phyloP scores from a whole-genome alignment of 1,140 invertebrate genomes.

The Papilio glaucus region DNA sequence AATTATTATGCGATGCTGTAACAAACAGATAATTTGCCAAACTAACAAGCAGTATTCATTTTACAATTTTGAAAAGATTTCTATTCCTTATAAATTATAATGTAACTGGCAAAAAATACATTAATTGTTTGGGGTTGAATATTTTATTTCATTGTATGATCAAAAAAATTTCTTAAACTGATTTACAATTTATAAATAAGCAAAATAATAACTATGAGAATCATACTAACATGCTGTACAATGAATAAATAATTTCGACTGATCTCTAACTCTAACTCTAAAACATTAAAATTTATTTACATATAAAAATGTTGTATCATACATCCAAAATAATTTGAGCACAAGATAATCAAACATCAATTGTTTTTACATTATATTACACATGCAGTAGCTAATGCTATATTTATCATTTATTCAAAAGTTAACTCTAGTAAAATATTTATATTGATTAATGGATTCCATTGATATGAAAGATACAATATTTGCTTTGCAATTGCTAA shows the following conservation, averaged over 20 bases:
- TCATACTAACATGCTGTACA: not conserved
- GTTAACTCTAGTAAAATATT: not conserved
- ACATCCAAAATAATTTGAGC: too few species aligned
- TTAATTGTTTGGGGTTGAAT: constrained; percentile 28
- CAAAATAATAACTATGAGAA: constrained; percentile 20
- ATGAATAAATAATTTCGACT: not conserved
- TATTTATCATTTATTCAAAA: not conserved
- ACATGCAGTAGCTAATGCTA: not conserved
- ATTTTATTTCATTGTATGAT: constrained; percentile 29
- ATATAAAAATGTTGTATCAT: too few species aligned
- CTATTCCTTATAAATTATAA: constrained; percentile 12
- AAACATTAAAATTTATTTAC: too few species aligned
- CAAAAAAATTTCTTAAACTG: constrained; percentile 29
- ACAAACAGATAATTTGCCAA: constrained; percentile 39
- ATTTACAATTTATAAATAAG: constrained; percentile 26
- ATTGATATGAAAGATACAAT: too few species aligned
- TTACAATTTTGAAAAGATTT: constrained; percentile 29
- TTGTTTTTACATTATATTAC: not conserved
- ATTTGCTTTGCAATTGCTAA: too few species aligned
- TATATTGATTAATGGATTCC: too few species aligned
- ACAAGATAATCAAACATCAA: not conserved
- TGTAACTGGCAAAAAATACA: constrained; percentile 36
- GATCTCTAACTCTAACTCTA: not conserved
- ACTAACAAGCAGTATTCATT: constrained; percentile 27
- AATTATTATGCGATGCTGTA: constrained; percentile 39